Conservation (phyloP, 1,140 invertebrate species). For the Drosophila mojavensis region DNA sequence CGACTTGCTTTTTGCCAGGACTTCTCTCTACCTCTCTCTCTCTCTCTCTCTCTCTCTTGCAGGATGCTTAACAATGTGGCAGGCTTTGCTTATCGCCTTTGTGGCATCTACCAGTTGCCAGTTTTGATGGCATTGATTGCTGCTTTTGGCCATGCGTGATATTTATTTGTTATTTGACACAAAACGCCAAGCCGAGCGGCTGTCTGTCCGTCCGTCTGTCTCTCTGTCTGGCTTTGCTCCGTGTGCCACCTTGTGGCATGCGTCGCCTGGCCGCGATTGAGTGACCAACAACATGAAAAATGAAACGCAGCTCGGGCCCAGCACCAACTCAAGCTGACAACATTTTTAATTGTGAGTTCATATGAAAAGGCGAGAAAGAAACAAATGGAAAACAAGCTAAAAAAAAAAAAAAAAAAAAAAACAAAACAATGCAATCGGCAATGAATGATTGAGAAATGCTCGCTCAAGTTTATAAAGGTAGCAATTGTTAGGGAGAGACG, state of each 20-base stretch:
- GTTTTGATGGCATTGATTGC: constrained; percentile 76
- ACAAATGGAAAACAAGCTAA: constrained; percentile 3
- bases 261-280: constrained; percentile 67
- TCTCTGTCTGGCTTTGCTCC: background rate
- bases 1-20: constrained; percentile 55
- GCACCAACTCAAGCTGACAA: constrained; percentile 38
- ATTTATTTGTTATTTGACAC: constrained; percentile 83
- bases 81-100: constrained; percentile 56
- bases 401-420: background rate
- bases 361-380: constrained; percentile 9
- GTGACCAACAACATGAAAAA: constrained; percentile 80
- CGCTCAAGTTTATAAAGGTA: background rate
- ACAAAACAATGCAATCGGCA: background rate
- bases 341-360: constrained; percentile 72
- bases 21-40: background rate
- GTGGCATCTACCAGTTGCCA: constrained; percentile 65
- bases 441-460: background rate
- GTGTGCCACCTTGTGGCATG: constrained; percentile 67
- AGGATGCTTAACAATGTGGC: constrained; percentile 51
- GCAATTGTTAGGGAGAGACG: too few relatives aligned
- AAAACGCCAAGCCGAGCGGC: constrained; percentile 40
- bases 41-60: constrained; percentile 4
- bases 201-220: background rate
- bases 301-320: constrained; percentile 52
- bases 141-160: constrained; percentile 81